These are phyloP conservation scores for Notolepis coatsorum DNA, from an alignment of 2,797 vertebrate species.

Conservation along the genomic window DNA sequence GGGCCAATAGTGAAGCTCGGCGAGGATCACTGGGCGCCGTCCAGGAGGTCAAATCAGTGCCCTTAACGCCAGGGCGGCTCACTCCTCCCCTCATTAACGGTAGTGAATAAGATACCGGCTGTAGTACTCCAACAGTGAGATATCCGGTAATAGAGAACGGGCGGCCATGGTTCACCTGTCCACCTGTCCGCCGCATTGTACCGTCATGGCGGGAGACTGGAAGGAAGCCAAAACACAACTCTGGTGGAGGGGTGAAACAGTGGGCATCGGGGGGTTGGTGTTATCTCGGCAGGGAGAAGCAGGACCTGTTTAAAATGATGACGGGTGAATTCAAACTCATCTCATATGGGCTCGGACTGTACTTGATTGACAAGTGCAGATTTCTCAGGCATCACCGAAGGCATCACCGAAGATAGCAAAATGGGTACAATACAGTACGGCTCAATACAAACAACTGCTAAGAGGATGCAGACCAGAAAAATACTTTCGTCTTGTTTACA, in stretches of 20 bases:
- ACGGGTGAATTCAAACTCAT: background rate
- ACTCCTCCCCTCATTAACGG: conserved; percentile 19
- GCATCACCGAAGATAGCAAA: too few species aligned
- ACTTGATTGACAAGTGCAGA: too few species aligned
- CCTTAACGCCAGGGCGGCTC: background rate
- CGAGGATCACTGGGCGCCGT: conserved; percentile 10
- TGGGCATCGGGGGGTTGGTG: conserved; percentile 20
- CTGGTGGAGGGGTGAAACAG: conserved; percentile 32
- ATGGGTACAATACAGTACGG: too few species aligned
- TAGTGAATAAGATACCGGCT: conserved; percentile 44
- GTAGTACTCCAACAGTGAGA: conserved; percentile 26
- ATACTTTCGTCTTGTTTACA: too few species aligned
- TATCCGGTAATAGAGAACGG: conserved; percentile 55
- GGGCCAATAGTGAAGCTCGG: background rate
- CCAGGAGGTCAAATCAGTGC: conserved; percentile 51
- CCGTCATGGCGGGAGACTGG: conserved; percentile 29
- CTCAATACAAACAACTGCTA: too few species aligned
- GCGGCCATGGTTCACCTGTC: conserved; percentile 54
- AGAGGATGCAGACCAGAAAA: too few species aligned
- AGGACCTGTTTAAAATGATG: background rate
- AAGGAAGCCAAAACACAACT: conserved; percentile 34
- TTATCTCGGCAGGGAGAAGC: conserved; percentile 28
- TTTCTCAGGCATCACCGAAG: too few species aligned
- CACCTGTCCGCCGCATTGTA: conserved; percentile 45
- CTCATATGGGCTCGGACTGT: background rate